phyloP scores from a whole-genome alignment of 1,140 invertebrate species.

The Cephus cinctus region DNA sequence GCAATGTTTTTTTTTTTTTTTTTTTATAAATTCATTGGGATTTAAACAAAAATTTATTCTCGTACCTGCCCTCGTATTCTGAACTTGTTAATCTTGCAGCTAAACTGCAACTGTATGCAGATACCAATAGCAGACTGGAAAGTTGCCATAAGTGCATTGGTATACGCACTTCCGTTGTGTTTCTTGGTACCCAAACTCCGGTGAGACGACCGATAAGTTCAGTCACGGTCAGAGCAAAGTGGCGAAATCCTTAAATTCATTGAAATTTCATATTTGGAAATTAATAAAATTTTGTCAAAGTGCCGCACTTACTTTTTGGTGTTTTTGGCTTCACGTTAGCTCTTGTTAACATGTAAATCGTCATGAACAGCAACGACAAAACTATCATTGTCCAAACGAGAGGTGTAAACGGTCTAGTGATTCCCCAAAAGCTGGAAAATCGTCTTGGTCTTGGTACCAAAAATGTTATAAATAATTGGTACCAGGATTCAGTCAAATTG shows the following conservation, averaged over 20 bases:
- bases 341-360: constrained; percentile 20
- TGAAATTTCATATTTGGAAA: background rate
- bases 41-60: no score
- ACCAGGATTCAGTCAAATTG: constrained; percentile 36
- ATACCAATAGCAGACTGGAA: constrained; percentile 37
- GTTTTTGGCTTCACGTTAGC: constrained; percentile 31
- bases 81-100: constrained; percentile 38
- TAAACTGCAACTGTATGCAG: constrained; percentile 43
- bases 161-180: constrained; percentile 20
- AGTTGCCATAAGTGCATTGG: constrained; percentile 43
- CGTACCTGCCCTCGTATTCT: constrained; percentile 40
- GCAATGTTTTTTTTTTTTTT: no score
- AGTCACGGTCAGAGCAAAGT: constrained; percentile 29
- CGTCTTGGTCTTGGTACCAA: constrained; percentile 43
- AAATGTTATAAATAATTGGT: constrained; percentile 29
- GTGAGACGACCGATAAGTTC: constrained; percentile 39
- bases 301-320: constrained; percentile 31
- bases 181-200: constrained; percentile 32
- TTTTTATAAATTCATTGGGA: no score
- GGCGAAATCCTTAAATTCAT: constrained; percentile 29
- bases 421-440: constrained; percentile 38
- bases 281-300: background rate
- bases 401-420: constrained; percentile 34
- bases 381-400: constrained; percentile 32
- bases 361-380: constrained; percentile 20